Evolutionary conservation across 2,113 vertebrate genomes (phyloP).

Genomic region (Podilymbus podiceps): DNA sequence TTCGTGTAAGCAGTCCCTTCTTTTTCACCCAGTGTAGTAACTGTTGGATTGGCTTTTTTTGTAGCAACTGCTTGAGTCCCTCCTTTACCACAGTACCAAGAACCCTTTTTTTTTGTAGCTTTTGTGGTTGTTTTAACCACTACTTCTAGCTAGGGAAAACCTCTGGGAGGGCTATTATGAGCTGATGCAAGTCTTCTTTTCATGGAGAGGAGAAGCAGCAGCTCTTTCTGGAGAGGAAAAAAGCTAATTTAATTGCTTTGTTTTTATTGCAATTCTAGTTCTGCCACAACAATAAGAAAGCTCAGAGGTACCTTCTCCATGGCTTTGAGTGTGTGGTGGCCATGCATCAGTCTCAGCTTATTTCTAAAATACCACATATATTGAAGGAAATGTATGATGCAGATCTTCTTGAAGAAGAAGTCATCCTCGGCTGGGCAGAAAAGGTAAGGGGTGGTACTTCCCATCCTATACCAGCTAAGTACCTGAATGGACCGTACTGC

Average conservation of each 20-base stretch:
- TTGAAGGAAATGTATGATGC: conserved; percentile 96
- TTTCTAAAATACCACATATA: conserved; percentile 90
- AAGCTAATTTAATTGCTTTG: neutral
- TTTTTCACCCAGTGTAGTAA: rapidly evolving
- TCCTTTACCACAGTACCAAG: too few relatives aligned
- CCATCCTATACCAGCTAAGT: rapidly evolving
- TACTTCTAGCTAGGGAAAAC: neutral
- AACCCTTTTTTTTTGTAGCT: neutral
- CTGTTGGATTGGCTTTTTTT: neutral
- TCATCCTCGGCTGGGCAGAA: conserved; percentile 95
- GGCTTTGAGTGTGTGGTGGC: conserved; percentile 96
- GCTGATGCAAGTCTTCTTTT: neutral
- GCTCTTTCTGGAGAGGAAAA: neutral
- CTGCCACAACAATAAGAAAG: conserved; percentile 97
- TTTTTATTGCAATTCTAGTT: conserved; percentile 75
- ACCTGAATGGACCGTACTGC: rapidly evolving
- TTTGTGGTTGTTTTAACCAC: neutral
- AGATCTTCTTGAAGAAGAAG: conserved; percentile 94
- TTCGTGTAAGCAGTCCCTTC: conserved; percentile 79
- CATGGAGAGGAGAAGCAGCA: neutral
- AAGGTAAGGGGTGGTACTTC: conserved; percentile 75
- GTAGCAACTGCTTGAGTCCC: rapidly evolving
- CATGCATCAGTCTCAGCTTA: conserved; percentile 90
- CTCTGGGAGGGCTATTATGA: neutral
- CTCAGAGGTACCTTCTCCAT: conserved; percentile 93